Conservation (phyloP, 2,888 invertebrate species). For the Ametastegia equiseti region DNA sequence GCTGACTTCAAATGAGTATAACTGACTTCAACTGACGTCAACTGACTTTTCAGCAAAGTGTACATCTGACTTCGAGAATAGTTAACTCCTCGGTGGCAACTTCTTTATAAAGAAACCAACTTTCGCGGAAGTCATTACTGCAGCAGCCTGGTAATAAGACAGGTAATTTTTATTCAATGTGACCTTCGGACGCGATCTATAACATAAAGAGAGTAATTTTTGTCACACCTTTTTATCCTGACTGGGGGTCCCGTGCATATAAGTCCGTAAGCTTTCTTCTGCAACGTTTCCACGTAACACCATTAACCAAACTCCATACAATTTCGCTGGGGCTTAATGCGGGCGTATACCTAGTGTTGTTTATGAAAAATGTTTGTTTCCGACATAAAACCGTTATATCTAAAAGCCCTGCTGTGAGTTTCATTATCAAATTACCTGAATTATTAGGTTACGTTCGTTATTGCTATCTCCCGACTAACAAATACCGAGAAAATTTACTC, state of each 20-base stretch:
- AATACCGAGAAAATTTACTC: background rate
- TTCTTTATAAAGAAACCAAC: background rate
- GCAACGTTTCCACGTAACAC: background rate
- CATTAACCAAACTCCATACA: background rate
- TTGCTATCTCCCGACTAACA: conserved; percentile 5
- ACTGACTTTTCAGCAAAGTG: too few species aligned
- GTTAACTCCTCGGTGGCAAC: too few species aligned
- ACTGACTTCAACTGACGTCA: too few species aligned
- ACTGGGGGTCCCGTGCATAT: background rate
- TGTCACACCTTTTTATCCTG: conserved; percentile 8
- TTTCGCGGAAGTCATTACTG: background rate
- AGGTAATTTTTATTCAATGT: background rate
- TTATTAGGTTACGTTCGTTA: background rate
- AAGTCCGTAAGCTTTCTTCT: background rate
- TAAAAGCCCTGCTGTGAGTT: background rate
- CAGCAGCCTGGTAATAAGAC: background rate
- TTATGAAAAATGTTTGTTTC: background rate
- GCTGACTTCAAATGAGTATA: too few species aligned
- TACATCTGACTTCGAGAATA: too few species aligned
- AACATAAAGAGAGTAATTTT: conserved; percentile 4
- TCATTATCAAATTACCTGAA: background rate
- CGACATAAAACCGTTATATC: background rate
- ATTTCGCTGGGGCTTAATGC: conserved; percentile 4
- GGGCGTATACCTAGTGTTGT: background rate
- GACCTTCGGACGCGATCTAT: background rate